These are phyloP conservation scores for Clarias batrachus DNA, from an alignment of 2,113 vertebrate genomes.

Conservation along the genomic window DNA sequence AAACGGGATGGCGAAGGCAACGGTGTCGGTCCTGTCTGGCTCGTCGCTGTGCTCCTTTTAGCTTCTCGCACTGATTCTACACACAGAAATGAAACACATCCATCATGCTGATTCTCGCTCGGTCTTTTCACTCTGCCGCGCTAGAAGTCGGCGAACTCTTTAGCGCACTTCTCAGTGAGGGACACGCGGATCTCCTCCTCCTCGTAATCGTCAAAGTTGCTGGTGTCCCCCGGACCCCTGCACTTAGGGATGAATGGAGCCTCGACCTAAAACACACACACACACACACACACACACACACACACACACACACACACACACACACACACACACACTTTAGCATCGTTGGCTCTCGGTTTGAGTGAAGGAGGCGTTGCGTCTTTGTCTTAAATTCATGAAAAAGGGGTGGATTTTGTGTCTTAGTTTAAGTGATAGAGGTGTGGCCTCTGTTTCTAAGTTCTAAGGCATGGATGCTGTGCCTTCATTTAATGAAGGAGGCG, in stretches of 20 bases:
- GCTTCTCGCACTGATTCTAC: slow-evolving; percentile 68
- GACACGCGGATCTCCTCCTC: slow-evolving; percentile 89
- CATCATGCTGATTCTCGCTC: slow-evolving; percentile 56
- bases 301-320: slow-evolving; percentile 4
- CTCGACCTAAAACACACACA: slow-evolving; percentile 74
- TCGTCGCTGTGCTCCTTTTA: slow-evolving; percentile 42
- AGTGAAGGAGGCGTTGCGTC: not conserved
- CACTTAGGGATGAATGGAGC: slow-evolving; percentile 91
- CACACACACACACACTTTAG: not conserved
- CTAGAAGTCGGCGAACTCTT: slow-evolving; percentile 91
- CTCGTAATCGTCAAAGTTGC: slow-evolving; percentile 93
- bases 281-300: slow-evolving; percentile 6
- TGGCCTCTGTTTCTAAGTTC: not conserved
- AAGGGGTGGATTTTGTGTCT: not conserved
- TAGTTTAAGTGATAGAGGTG: not conserved
- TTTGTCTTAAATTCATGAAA: too few relatives aligned
- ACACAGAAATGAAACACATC: slow-evolving; percentile 62
- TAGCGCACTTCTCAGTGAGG: slow-evolving; percentile 88
- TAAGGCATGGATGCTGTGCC: too few relatives aligned
- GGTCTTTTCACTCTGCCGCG: slow-evolving; percentile 1
- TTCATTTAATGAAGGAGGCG: not conserved
- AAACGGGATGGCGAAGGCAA: slow-evolving; percentile 64
- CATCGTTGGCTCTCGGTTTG: not conserved
- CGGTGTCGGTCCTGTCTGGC: slow-evolving; percentile 56
- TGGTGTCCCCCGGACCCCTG: slow-evolving; percentile 90